A percentile compares a stretch with the other conserved stretches of the same genome.
Conservation (phyloP, 2,113 vertebrate genomes). For the Phodopus roborovskii region DNA sequence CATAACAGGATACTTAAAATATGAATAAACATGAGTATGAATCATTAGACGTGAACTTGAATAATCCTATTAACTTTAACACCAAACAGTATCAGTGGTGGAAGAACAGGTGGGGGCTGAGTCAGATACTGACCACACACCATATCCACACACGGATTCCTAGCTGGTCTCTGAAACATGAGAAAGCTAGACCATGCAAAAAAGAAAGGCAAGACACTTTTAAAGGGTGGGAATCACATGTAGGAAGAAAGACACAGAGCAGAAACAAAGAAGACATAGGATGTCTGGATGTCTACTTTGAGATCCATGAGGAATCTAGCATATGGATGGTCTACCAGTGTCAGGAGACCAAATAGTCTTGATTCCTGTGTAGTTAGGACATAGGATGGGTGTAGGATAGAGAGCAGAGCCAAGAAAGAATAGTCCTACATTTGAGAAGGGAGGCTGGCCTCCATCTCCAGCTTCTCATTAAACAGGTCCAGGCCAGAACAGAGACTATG, state of each 20-base stretch:
- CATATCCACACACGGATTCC: background rate
- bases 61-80: background rate
- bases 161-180: background rate
- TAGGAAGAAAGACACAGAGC: background rate
- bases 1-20: background rate
- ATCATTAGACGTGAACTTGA: background rate
- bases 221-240: background rate
- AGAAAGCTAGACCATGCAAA: background rate
- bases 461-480: background rate
- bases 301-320: background rate
- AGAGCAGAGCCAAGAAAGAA: background rate
- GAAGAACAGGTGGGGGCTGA: background rate
- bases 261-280: background rate
- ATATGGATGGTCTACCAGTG: background rate
- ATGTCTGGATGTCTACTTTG: background rate
- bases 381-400: fast-evolving
- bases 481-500: background rate
- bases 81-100: background rate
- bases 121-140: background rate
- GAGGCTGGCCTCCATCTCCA: background rate
- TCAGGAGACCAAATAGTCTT: background rate
- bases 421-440: background rate
- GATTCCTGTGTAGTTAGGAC: background rate
- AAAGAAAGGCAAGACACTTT: slow-evolving; percentile 28
- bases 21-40: background rate